Conservation (phyloP, 2,888 invertebrate species). For the Drosophila rubida region DNA sequence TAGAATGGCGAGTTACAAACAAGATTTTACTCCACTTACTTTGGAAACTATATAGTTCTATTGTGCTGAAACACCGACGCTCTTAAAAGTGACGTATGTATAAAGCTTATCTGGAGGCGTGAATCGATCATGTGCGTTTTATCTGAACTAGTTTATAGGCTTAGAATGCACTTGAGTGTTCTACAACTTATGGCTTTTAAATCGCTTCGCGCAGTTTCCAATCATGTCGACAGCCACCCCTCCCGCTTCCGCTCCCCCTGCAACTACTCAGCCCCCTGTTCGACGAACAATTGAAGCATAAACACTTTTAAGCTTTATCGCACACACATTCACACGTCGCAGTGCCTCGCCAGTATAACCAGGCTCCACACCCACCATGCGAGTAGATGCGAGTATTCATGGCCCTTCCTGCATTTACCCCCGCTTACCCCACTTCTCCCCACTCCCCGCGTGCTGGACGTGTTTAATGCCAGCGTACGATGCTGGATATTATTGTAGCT, state of each 20-base stretch:
- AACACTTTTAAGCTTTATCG: conserved; percentile 75
- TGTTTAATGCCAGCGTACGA: conserved; percentile 70
- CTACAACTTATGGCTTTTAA: conserved; percentile 36
- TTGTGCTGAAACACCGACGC: no score
- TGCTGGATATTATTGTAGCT: conserved; percentile 66
- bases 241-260: background rate
- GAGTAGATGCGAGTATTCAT: conserved; percentile 20
- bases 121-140: background rate
- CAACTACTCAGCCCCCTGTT: background rate
- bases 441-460: conserved; percentile 33
- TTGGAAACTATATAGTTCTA: no score
- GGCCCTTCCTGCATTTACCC: conserved; percentile 10
- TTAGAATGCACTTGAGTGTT: background rate
- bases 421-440: background rate
- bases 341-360: conserved; percentile 55
- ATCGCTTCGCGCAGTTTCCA: conserved; percentile 12
- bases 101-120: background rate
- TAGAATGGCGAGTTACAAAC: no score
- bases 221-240: conserved; percentile 5
- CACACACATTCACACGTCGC: conserved; percentile 72
- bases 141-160: background rate
- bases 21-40: no score
- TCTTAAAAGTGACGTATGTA: background rate
- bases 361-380: conserved; percentile 12
- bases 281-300: conserved; percentile 57